Evolutionary conservation across 2,113 vertebrate species (phyloP).

Genomic region (Chaetura pelagica): DNA sequence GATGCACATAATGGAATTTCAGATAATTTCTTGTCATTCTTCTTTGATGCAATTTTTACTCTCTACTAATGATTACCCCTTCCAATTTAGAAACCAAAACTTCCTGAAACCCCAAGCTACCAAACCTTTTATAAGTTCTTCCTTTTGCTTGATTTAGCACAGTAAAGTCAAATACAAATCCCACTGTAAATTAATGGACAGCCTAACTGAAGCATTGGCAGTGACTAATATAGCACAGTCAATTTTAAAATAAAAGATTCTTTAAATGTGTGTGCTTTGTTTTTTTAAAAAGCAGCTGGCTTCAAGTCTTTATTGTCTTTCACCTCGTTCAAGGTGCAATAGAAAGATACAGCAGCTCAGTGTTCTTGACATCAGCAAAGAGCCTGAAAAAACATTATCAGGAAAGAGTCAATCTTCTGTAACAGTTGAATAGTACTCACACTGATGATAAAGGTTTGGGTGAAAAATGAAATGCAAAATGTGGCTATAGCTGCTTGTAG

Average conservation of each 20-base stretch:
- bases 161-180: not conserved
- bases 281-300: not conserved
- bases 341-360: constrained; percentile 32
- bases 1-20: no score
- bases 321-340: constrained; percentile 34
- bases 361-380: constrained; percentile 38
- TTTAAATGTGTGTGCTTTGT: not conserved
- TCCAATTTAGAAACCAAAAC: not conserved
- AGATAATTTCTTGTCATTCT: not conserved
- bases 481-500: constrained; percentile 22
- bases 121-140: not conserved
- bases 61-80: not conserved
- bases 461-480: constrained; percentile 65
- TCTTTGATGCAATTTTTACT: not conserved
- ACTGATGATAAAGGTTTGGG: constrained; percentile 50
- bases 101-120: not conserved
- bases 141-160: not conserved
- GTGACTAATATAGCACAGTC: not conserved
- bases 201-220: not conserved
- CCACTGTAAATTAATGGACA: not conserved
- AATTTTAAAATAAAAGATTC: not conserved
- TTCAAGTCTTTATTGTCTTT: constrained; percentile 23
- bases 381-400: constrained; percentile 43
- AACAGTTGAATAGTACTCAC: not conserved
- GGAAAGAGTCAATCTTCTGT: not conserved